Evolutionary conservation across 2,888 invertebrate genomes (phyloP).

Genomic region (Megastigmus dorsalis): DNA sequence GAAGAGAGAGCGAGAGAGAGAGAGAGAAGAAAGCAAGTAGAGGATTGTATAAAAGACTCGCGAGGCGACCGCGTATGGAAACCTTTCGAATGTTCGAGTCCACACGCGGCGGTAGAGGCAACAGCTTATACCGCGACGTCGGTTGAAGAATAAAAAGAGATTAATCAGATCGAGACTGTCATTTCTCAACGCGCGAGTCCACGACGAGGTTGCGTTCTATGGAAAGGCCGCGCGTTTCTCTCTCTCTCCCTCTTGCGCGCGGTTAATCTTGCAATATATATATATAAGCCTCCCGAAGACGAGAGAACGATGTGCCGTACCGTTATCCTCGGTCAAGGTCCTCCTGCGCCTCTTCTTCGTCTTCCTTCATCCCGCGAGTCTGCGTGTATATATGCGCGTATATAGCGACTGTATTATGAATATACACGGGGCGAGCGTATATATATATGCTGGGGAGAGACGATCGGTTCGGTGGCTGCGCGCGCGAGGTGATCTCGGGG

Average conservation of each 20-base stretch:
- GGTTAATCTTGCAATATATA: slow-evolving; percentile 7
- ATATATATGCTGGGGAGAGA: neutral
- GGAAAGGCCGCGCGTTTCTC: neutral
- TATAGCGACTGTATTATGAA: neutral
- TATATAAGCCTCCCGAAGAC: neutral
- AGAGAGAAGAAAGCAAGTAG: neutral
- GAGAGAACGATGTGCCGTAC: slow-evolving; percentile 53
- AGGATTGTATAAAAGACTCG: neutral
- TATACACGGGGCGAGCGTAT: neutral
- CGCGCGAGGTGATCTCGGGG: too few species aligned
- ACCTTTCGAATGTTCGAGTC: neutral
- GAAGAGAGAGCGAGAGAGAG: neutral
- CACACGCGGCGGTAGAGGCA: neutral
- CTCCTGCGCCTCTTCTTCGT: too few species aligned
- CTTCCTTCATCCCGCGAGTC: too few species aligned
- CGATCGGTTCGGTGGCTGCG: too few species aligned
- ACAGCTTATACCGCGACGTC: neutral
- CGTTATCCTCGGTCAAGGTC: slow-evolving; percentile 71
- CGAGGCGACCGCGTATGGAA: too few species aligned
- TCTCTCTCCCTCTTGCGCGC: too few species aligned
- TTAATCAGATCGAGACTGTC: slow-evolving; percentile 2
- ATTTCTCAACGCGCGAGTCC: neutral
- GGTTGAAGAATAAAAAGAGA: neutral
- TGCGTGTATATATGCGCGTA: too few species aligned
- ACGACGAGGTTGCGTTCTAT: neutral